Conservation (phyloP, 1,140 invertebrate species). For the Pseudomyrmex dendroicus region DNA sequence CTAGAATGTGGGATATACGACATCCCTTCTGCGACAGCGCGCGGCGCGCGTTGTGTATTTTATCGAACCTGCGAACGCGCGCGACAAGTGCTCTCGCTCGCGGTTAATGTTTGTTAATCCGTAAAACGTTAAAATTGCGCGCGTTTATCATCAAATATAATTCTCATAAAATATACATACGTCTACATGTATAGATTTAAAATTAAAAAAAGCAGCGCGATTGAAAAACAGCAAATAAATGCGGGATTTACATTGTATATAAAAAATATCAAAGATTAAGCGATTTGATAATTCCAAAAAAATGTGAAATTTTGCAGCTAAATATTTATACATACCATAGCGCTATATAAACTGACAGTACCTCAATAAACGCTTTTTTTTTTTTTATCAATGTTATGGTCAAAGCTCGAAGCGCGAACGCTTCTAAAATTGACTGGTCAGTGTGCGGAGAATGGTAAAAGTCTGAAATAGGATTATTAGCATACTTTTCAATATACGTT, state of each 20-base stretch:
- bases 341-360: too few species aligned
- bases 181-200: not conserved
- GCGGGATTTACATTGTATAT: not conserved
- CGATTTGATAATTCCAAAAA: too few species aligned
- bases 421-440: too few species aligned
- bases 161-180: not conserved
- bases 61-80: constrained; percentile 26
- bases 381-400: too few species aligned
- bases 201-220: not conserved
- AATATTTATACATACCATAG: too few species aligned
- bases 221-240: not conserved
- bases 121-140: constrained; percentile 16
- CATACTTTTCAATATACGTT: too few species aligned
- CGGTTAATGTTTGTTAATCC: constrained; percentile 31
- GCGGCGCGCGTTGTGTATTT: not conserved
- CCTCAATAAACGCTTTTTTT: too few species aligned
- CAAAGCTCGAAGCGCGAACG: too few species aligned
- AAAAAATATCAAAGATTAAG: too few species aligned
- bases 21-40: not conserved
- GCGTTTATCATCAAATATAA: constrained; percentile 7
- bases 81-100: constrained; percentile 15
- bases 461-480: too few species aligned
- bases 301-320: too few species aligned
- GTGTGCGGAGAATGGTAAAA: too few species aligned
- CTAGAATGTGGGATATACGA: not conserved